Evolutionary conservation across 2,888 invertebrate species (phyloP), one percentile per base, ranked within the genome.

Genomic region (Alentia gelatinosa): DNA sequence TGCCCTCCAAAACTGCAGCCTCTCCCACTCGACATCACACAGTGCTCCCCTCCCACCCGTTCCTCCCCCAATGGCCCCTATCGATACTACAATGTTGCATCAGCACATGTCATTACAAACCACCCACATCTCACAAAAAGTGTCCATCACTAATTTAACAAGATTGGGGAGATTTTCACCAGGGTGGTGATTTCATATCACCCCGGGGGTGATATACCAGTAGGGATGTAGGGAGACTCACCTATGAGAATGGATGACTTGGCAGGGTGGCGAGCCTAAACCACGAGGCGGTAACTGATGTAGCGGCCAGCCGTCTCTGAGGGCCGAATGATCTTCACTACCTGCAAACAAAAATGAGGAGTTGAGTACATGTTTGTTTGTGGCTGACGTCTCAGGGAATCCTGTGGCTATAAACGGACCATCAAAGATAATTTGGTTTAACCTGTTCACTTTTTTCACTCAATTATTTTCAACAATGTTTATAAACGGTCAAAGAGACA

Each of bases 261-360:
- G 39, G 37, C 79, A n/a, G 15, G 19, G 79, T n/a, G 39, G 79
- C 0, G 79, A 12, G 4, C 39, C 90, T 90, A 90, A 30, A 90
- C 90, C 23, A 90, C 90, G 3, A 90, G 84, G n/a, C 90, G 79
- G 86, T 90, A 90, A 47, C 83, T 90, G 84, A 90, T 74, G 86
- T 90, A 90, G 39, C 90, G 83, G 26, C 93, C 93, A 23, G 93
- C 93, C 0, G 93, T 93, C 75, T 93, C 93, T 56, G 91, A 91
- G 23, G 93, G 93, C 35, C 93, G 90, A n/a, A 93, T 91, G 74
- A 93, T 93, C 79, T 93, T 93, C 75, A 93, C 93, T 15, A 93
- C 93, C 93, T 93, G 89, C 50, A 90, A 91, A 26, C 33, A 89
- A n/a, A n/a, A n/a, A n/a, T n/a, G n/a, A n/a, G n/a, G n/a, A n/a